phyloP scores from a whole-genome alignment of 2,113 vertebrate species.

The Cettia cetti region DNA sequence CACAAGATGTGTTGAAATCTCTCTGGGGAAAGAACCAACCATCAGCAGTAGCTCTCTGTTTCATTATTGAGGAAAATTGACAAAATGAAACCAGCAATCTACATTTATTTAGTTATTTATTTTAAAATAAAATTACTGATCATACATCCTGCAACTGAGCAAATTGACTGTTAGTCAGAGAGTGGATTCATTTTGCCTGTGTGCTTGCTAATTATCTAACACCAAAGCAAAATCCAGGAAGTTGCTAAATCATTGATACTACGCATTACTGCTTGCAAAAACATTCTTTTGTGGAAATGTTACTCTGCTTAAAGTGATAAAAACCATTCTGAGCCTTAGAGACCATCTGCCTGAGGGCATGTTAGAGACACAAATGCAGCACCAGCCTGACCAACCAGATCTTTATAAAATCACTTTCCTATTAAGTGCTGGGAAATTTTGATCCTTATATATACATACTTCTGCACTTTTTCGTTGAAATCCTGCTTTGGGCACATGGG shows the following conservation, averaged over 20 bases:
- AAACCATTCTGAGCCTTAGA: not conserved
- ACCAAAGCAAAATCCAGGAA: not conserved
- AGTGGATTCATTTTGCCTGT: not conserved
- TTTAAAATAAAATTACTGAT: not conserved
- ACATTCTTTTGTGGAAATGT: not conserved
- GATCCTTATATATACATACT: not conserved
- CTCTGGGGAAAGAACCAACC: not conserved
- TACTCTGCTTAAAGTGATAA: not conserved
- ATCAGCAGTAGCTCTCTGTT: not conserved
- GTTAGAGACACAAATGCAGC: not conserved
- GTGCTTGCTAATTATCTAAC: not conserved
- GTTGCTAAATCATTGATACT: not conserved
- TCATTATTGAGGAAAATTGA: not conserved
- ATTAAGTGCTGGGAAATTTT: not conserved
- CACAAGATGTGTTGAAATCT: not conserved
- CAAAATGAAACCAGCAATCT: not conserved
- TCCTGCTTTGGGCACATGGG: fast-evolving
- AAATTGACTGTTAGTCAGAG: not conserved
- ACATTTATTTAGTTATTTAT: not conserved
- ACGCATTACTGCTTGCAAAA: not conserved
- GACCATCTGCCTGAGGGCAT: not conserved
- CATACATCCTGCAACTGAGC: not conserved
- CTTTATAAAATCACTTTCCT: not conserved
- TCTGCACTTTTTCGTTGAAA: not conserved
- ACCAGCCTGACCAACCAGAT: not conserved